phyloP scores from a whole-genome alignment of 2,113 vertebrate species.

The Brachyhypopomus gauderio region DNA sequence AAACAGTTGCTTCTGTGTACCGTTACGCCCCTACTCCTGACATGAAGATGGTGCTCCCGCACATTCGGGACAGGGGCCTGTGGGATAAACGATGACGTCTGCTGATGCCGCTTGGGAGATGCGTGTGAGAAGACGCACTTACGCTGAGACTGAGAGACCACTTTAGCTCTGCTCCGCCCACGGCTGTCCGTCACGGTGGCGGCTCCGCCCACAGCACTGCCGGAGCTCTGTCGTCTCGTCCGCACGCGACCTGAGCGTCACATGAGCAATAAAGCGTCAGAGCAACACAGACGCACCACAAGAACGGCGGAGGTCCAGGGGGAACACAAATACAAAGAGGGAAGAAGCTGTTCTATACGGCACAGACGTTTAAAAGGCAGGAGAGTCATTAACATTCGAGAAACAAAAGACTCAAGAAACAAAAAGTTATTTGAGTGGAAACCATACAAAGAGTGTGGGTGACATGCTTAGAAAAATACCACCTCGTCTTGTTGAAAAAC shows the following conservation, averaged over 20 bases:
- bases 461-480: slow-evolving; percentile 19
- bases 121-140: slow-evolving; percentile 65
- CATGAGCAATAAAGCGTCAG: not conserved
- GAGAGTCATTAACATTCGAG: not conserved
- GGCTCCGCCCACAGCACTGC: slow-evolving; percentile 81
- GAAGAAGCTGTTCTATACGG: not conserved
- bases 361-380: slow-evolving; percentile 16
- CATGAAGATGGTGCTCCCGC: slow-evolving; percentile 13
- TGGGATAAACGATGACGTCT: not conserved
- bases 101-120: not conserved
- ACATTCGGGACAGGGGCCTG: slow-evolving; percentile 1
- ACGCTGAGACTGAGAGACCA: slow-evolving; percentile 98
- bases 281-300: not conserved
- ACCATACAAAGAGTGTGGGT: not conserved
- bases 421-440: slow-evolving; percentile 26
- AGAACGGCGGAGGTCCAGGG: not conserved
- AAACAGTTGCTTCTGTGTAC: no score
- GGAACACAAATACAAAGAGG: not conserved
- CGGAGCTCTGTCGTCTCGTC: slow-evolving; percentile 90
- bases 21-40: not conserved
- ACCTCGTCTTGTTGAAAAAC: no score
- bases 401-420: slow-evolving; percentile 32
- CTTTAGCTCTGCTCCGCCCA: slow-evolving; percentile 96
- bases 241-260: slow-evolving; percentile 86
- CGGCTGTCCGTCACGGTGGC: slow-evolving; percentile 84